Percentiles rank a stretch among this genome's conserved stretches.
Conservation (phyloP, 2,797 vertebrate species). For the Oryzias sinensis region DNA sequence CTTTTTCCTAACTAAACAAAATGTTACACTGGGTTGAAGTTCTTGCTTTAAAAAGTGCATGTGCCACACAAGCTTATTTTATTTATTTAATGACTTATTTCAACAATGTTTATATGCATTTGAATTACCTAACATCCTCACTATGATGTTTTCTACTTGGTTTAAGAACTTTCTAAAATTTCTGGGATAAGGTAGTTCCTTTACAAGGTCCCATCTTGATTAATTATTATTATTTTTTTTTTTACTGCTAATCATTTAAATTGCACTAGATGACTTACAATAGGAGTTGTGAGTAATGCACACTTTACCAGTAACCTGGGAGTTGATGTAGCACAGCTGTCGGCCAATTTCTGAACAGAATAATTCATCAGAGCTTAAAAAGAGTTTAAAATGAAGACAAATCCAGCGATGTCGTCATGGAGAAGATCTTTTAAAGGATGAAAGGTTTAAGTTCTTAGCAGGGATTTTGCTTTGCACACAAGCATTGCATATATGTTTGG, state of each 20-base stretch:
- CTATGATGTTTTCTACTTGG: constrained; percentile 27
- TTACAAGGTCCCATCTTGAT: constrained; percentile 12
- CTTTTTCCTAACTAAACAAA: no score
- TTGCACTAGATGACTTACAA: constrained; percentile 46
- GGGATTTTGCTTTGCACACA: constrained; percentile 26
- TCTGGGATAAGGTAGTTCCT: constrained; percentile 26
- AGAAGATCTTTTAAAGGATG: constrained; percentile 45
- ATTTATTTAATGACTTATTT: no score
- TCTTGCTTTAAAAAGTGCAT: no score
- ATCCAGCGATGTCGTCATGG: constrained; percentile 55
- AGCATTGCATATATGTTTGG: constrained; percentile 22
- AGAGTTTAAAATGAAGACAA: constrained; percentile 60
- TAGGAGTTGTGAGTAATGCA: constrained; percentile 53
- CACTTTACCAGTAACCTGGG: constrained; percentile 51
- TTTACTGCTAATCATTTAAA: constrained; percentile 60
- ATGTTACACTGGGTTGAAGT: no score
- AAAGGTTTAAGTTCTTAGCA: constrained; percentile 48
- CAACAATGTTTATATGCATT: no score
- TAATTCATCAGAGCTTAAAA: constrained; percentile 60
- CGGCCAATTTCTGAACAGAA: constrained; percentile 55
- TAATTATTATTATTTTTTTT: constrained; percentile 27
- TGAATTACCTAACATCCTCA: no score
- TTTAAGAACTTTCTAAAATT: constrained; percentile 31
- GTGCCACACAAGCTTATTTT: no score
- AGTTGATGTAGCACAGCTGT: constrained; percentile 55